Evolutionary conservation across 2,113 vertebrate genomes (phyloP).

Genomic region (Panthera uncia): DNA sequence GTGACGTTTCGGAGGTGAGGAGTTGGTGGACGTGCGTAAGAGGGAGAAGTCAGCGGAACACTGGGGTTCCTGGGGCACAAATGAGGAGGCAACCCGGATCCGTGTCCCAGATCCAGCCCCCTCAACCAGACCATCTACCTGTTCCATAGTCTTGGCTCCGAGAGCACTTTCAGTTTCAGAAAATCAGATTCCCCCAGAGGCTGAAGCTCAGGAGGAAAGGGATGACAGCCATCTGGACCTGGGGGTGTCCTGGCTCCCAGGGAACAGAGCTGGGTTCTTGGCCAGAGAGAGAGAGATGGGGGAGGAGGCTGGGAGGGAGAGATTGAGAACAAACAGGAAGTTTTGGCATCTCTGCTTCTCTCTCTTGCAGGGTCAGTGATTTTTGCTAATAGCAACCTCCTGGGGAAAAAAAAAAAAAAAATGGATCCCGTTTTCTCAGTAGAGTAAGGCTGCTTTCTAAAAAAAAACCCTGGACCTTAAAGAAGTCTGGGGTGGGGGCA

Average conservation of each 20-base stretch:
- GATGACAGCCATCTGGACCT: rapidly evolving
- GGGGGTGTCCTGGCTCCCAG: neutral
- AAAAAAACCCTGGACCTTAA: neutral
- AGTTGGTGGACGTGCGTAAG: neutral
- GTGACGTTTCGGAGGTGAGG: neutral
- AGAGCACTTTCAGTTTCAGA: neutral
- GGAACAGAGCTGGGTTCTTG: neutral
- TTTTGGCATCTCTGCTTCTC: neutral
- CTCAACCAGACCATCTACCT: neutral
- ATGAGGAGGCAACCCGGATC: neutral
- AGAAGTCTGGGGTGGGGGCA: neutral
- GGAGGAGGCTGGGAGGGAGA: neutral
- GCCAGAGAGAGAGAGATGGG: neutral
- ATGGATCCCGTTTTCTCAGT: neutral
- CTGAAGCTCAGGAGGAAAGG: neutral
- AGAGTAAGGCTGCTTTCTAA: neutral
- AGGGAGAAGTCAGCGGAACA: neutral
- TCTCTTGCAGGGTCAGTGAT: neutral
- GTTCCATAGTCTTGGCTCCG: neutral
- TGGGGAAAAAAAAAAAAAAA: neutral
- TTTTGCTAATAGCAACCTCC: neutral
- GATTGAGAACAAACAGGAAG: neutral
- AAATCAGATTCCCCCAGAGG: neutral
- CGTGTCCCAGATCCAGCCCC: neutral
- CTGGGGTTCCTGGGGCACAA: neutral